These are phyloP conservation scores for Microcebus griseorufus DNA, from an alignment of 2,113 vertebrate genomes.

Conservation along the genomic window DNA sequence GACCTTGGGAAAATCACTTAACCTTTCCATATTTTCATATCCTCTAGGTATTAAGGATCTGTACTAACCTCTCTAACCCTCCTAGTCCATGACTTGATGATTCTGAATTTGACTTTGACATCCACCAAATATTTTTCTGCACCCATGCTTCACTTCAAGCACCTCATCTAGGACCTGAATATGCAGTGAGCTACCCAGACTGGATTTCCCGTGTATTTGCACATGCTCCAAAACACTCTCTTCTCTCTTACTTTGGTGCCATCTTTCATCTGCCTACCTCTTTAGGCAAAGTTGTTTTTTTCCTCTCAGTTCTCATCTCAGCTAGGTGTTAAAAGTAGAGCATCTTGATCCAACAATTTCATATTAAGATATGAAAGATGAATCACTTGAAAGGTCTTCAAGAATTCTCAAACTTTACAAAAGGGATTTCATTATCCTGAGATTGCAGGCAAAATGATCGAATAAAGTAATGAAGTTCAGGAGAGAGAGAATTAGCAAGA, in stretches of 20 bases:
- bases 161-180: neutral
- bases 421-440: neutral
- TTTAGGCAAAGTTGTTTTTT: neutral
- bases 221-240: neutral
- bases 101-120: conserved; percentile 3
- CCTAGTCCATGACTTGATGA: neutral
- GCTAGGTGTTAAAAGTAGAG: conserved; percentile 10
- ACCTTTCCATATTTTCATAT: neutral
- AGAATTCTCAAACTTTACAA: conserved; percentile 3
- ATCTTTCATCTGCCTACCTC: conserved; percentile 4
- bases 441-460: conserved; percentile 2
- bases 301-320: neutral
- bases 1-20: neutral
- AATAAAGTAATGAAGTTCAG: conserved; percentile 11
- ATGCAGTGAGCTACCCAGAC: neutral
- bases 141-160: neutral
- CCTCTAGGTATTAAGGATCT: neutral
- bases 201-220: neutral
- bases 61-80: neutral
- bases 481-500: neutral
- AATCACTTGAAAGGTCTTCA: neutral
- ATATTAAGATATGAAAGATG: neutral
- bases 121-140: neutral
- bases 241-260: neutral
- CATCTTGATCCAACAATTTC: neutral